phyloP scores from a whole-genome alignment of 2,113 vertebrate species.

The Phasianus colchicus region DNA sequence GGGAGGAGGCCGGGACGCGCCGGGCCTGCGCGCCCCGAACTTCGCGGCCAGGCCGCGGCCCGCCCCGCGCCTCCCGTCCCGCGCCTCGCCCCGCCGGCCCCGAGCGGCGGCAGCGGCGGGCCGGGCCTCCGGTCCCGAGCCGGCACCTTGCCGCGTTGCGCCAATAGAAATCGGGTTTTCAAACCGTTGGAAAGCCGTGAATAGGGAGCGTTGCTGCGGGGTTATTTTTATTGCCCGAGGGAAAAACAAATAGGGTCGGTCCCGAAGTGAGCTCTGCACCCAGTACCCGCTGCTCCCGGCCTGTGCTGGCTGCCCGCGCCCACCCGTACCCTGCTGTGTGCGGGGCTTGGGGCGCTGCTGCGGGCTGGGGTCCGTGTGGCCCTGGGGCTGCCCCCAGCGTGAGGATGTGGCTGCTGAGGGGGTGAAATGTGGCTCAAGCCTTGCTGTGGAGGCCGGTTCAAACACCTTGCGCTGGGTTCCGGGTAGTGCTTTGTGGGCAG shows the following conservation, averaged over 20 bases:
- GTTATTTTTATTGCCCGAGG: no score
- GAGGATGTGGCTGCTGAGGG: not conserved
- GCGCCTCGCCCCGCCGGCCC: no score
- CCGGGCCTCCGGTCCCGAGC: not conserved
- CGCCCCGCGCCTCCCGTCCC: no score
- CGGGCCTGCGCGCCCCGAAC: conserved; percentile 3
- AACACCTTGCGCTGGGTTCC: not conserved
- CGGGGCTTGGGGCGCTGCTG: not conserved
- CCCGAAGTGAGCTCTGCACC: conserved; percentile 43
- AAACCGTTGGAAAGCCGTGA: not conserved
- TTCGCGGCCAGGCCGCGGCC: no score
- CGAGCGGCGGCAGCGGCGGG: not conserved
- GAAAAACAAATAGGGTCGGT: not conserved
- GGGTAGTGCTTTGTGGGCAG: not conserved
- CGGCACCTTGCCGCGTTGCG: not conserved
- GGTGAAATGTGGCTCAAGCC: not conserved
- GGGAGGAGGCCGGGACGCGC: conserved; percentile 20
- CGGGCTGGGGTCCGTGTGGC: fast-evolving
- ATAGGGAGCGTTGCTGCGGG: not conserved
- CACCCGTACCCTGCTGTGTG: fast-evolving
- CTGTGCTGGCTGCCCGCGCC: not conserved
- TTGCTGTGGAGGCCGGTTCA: not conserved
- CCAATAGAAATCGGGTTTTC: conserved; percentile 35
- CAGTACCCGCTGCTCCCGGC: not conserved
- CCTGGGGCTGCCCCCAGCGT: not conserved